These are phyloP conservation scores for Rhinichthys osculus DNA, from an alignment of 2,797 vertebrate species.

Conservation along the genomic window DNA sequence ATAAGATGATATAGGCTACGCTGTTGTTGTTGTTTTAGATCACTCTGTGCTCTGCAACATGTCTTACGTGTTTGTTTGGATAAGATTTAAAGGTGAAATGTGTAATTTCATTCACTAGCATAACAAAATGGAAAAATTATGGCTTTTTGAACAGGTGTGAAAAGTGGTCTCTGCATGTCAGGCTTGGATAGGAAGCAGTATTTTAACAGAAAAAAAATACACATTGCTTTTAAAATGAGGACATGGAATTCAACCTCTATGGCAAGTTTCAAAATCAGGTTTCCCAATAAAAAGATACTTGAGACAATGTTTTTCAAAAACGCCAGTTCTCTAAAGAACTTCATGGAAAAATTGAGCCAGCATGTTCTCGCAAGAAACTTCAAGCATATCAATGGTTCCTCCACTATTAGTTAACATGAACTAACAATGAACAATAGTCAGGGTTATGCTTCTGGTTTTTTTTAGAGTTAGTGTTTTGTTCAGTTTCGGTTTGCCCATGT, in stretches of 20 bases:
- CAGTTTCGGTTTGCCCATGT: background rate
- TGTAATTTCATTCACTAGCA: background rate
- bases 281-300: background rate
- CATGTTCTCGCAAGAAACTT: background rate
- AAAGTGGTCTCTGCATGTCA: background rate
- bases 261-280: background rate
- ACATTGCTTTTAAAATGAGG: background rate
- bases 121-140: background rate
- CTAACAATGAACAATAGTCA: background rate
- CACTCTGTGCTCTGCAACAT: background rate
- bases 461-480: background rate
- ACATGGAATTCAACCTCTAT: background rate
- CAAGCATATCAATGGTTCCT: background rate
- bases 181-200: background rate
- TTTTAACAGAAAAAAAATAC: background rate
- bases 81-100: background rate
- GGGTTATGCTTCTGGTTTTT: background rate
- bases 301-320: background rate
- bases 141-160: background rate
- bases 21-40: background rate
- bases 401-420: background rate
- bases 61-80: background rate
- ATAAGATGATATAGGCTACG: background rate
- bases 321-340: background rate
- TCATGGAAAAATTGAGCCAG: background rate